Conservation (phyloP, 2,888 invertebrate genomes). For the Rotaria socialis region DNA sequence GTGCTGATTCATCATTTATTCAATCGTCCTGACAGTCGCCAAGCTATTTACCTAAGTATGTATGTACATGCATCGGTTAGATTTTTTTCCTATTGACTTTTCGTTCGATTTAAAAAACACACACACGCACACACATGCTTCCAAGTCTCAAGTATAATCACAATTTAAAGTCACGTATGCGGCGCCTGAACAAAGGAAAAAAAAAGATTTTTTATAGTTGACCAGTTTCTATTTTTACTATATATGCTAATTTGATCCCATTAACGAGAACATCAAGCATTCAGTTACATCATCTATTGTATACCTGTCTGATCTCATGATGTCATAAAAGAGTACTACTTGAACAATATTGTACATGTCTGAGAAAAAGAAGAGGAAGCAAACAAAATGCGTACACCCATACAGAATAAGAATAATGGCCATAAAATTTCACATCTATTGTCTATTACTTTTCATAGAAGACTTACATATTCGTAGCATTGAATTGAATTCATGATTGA, state of each 20-base stretch:
- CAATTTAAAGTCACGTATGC: background rate
- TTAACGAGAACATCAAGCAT: background rate
- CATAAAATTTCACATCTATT: background rate
- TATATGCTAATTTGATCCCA: background rate
- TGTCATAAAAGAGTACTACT: slow-evolving; percentile 4
- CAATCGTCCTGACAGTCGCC: background rate
- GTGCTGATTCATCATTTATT: background rate
- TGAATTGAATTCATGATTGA: background rate
- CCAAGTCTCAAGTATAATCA: background rate
- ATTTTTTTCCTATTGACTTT: background rate
- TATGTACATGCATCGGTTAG: background rate
- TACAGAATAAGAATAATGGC: background rate
- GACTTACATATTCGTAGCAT: background rate
- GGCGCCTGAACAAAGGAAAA: background rate
- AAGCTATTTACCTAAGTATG: background rate
- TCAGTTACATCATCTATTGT: background rate
- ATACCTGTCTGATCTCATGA: background rate
- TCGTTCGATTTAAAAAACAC: background rate
- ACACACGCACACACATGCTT: background rate
- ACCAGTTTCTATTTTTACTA: background rate
- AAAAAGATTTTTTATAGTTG: background rate
- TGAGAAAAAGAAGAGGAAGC: background rate
- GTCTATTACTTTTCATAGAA: background rate
- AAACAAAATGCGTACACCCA: background rate
- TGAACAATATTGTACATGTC: background rate